Percentiles rank a stretch among this genome's conserved stretches.
These are phyloP conservation scores for Meta bourneti DNA, from an alignment of 2,888 invertebrate species.

Conservation along the genomic window DNA sequence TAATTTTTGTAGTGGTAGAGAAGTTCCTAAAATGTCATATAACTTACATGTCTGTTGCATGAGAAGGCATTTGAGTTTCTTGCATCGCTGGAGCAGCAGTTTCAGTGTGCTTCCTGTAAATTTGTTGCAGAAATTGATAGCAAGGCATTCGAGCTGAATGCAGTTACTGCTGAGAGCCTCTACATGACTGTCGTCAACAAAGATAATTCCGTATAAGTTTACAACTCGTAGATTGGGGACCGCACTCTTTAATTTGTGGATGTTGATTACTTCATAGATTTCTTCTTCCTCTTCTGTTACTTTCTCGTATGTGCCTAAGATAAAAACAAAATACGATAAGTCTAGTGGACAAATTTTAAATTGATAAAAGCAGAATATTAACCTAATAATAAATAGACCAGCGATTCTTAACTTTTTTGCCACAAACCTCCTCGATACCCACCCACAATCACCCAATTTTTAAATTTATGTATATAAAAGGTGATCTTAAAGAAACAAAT, in stretches of 20 bases:
- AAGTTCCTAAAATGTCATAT: neutral
- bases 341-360: neutral
- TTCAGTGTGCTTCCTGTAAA: conserved; percentile 98
- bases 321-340: neutral
- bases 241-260: conserved; percentile 98
- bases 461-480: too few species aligned
- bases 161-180: conserved; percentile 94
- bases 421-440: too few species aligned
- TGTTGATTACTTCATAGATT: conserved; percentile 99
- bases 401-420: too few species aligned
- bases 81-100: conserved; percentile 94
- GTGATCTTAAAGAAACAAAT: too few species aligned
- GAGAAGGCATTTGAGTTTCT: conserved; percentile 93
- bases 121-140: conserved; percentile 97
- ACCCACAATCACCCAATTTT: too few species aligned
- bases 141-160: conserved; percentile 96
- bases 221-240: conserved; percentile 98
- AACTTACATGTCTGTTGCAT: conserved; percentile 96
- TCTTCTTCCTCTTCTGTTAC: conserved; percentile 99
- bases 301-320: conserved; percentile 94
- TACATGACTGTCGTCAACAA: conserved; percentile 98
- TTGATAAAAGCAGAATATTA: neutral
- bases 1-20: too few species aligned
- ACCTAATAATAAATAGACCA: neutral
- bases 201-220: conserved; percentile 98